A percentile compares a stretch with the other conserved stretches of the same genome.
Conservation (phyloP, 2,888 invertebrate genomes). For the Diadegma fenestrale region DNA sequence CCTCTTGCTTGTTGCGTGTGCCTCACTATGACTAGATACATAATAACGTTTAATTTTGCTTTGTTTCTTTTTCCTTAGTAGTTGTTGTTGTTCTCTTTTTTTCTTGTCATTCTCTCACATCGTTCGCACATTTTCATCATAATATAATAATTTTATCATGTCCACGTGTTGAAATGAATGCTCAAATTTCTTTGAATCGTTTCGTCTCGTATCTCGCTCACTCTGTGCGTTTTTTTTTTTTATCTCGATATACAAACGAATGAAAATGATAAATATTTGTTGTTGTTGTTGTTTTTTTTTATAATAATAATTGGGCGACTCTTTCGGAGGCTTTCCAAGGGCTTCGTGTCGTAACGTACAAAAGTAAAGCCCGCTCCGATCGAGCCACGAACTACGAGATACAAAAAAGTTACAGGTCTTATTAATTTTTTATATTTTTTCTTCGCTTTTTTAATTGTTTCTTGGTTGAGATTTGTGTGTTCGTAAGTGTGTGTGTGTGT, state of each 20-base stretch:
- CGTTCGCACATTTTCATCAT: slow-evolving; percentile 7
- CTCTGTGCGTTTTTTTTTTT: slow-evolving; percentile 24
- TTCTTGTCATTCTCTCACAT: slow-evolving; percentile 8
- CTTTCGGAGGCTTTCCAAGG: slow-evolving; percentile 69
- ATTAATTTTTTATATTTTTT: slow-evolving; percentile 63
- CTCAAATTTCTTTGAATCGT: slow-evolving; percentile 19
- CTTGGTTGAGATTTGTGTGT: slow-evolving; percentile 58
- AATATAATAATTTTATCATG: neutral
- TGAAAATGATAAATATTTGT: slow-evolving; percentile 52
- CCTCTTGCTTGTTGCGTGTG: slow-evolving; percentile 65
- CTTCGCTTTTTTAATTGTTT: slow-evolving; percentile 66
- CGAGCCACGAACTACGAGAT: slow-evolving; percentile 70
- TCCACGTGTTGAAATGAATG: neutral
- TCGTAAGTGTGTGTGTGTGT: slow-evolving; percentile 44
- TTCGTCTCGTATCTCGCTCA: slow-evolving; percentile 24
- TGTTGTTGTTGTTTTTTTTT: slow-evolving; percentile 61
- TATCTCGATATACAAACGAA: slow-evolving; percentile 63
- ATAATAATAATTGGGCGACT: slow-evolving; percentile 63
- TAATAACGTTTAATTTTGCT: slow-evolving; percentile 77
- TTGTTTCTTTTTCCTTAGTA: slow-evolving; percentile 36
- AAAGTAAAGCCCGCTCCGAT: slow-evolving; percentile 65
- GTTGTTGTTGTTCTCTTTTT: slow-evolving; percentile 13
- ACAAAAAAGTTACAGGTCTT: slow-evolving; percentile 77
- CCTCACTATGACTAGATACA: slow-evolving; percentile 81
- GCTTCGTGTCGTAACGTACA: slow-evolving; percentile 71